Evolutionary conservation across 2,888 invertebrate species (phyloP).

Genomic region (Trichopoda pennipes): DNA sequence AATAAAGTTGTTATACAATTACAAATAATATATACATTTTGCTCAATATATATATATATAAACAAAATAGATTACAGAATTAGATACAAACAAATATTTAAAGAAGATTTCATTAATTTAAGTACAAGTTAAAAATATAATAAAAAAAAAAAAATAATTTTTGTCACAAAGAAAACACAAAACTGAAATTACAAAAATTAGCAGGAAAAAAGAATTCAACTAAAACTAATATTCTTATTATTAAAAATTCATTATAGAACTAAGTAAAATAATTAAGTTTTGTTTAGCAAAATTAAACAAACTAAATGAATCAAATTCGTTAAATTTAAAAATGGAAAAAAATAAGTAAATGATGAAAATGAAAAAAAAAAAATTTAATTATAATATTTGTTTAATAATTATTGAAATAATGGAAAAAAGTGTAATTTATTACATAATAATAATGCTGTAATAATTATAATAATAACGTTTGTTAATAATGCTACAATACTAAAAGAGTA

Average conservation of each 20-base stretch:
- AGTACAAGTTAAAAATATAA: no score
- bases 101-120: no score
- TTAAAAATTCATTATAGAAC: not conserved
- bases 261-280: constrained; percentile 18
- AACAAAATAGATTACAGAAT: no score
- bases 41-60: no score
- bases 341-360: constrained; percentile 19
- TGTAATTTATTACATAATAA: constrained; percentile 13
- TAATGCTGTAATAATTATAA: no score
- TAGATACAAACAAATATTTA: no score
- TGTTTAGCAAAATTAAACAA: constrained; percentile 39
- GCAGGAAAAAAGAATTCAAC: not conserved
- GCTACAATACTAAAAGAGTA: constrained; percentile 35
- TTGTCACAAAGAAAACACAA: no score
- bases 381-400: constrained; percentile 11
- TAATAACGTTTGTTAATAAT: no score
- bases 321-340: constrained; percentile 29
- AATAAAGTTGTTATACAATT: no score
- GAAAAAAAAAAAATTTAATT: constrained; percentile 17
- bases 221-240: not conserved
- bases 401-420: constrained; percentile 33
- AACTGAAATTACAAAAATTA: not conserved
- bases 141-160: no score
- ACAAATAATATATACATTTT: no score
- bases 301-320: constrained; percentile 42